phyloP scores from a whole-genome alignment of 1,140 invertebrate species.

The Heliconius congener region DNA sequence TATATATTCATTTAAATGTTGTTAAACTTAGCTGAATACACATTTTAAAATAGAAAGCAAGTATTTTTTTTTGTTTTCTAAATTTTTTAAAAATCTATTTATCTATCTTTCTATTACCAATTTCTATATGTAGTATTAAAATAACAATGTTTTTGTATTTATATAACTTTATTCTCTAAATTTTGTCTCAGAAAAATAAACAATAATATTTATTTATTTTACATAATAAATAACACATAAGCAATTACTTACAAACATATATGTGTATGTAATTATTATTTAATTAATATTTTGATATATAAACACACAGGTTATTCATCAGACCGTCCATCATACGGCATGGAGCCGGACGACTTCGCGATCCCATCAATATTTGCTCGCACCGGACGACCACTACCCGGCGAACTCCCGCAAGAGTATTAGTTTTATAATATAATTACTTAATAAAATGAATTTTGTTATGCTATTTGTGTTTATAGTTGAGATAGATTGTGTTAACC shows the following conservation, averaged over 20 bases:
- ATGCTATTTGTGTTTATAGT: background rate
- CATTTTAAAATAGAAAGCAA: too few species aligned
- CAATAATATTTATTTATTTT: too few species aligned
- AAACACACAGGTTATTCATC: background rate
- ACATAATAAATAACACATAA: background rate
- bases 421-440: background rate
- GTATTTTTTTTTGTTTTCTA: too few species aligned
- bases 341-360: slow-evolving; percentile 12
- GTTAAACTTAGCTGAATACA: too few species aligned
- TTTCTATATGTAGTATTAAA: too few species aligned
- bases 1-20: too few species aligned
- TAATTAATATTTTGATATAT: background rate
- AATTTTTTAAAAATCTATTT: too few species aligned
- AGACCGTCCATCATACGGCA: background rate
- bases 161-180: too few species aligned
- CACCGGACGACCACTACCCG: background rate
- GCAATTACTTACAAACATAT: background rate
- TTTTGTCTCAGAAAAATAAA: too few species aligned
- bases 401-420: background rate
- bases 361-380: slow-evolving; percentile 4
- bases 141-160: too few species aligned
- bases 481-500: background rate
- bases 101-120: too few species aligned
- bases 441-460: background rate
- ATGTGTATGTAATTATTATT: background rate